A percentile compares a stretch with the other conserved stretches of the same genome.
phyloP scores from a whole-genome alignment of 2,113 vertebrate genomes.

The Tenrec ecaudatus region DNA sequence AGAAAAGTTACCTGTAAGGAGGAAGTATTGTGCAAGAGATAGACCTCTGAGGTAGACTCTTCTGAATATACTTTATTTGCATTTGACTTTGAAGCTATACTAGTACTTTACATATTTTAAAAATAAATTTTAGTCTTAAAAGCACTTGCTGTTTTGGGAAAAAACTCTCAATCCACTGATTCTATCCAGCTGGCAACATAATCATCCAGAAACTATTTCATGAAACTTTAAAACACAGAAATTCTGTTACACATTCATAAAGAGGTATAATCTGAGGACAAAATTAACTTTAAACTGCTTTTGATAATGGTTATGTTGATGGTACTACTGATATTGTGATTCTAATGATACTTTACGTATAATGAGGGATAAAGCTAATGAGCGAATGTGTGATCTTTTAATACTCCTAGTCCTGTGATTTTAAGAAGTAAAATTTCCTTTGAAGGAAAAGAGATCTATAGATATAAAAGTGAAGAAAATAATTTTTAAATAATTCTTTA shows the following conservation, averaged over 20 bases:
- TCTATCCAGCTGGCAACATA: background rate
- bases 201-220: conserved; percentile 1
- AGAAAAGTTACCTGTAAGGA: background rate
- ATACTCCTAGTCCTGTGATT: background rate
- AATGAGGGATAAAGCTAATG: background rate
- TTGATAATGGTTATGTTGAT: background rate
- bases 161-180: too few species aligned
- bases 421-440: background rate
- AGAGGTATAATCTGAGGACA: background rate
- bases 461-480: background rate
- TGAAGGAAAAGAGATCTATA: background rate
- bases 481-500: background rate
- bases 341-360: background rate
- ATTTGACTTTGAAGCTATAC: background rate
- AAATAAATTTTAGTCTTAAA: conserved; percentile 9
- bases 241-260: background rate
- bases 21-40: background rate
- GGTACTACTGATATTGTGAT: background rate
- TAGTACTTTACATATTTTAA: background rate
- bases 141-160: background rate
- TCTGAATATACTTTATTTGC: background rate
- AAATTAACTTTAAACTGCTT: background rate
- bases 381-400: background rate
- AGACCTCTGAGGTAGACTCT: background rate
- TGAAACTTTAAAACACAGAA: background rate